Evolutionary conservation across 2,797 vertebrate species (phyloP).

Genomic region (Typhlichthys subterraneus): DNA sequence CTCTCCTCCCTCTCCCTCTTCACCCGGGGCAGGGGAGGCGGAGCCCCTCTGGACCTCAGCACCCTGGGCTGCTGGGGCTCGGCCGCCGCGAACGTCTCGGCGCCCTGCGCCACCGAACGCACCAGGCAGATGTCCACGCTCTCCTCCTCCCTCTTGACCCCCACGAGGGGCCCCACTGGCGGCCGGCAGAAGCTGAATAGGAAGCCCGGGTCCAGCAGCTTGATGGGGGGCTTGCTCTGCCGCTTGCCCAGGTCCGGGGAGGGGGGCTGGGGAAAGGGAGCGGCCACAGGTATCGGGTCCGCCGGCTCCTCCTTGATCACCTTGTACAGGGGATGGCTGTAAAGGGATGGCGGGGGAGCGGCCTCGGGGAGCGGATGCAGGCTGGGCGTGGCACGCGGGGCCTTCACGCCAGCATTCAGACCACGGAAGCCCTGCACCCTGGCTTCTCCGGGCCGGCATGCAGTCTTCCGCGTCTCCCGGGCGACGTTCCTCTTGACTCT

Average conservation of each 20-base stretch:
- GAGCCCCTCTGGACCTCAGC: slow-evolving; percentile 51
- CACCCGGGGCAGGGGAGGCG: slow-evolving; percentile 43
- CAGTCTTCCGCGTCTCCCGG: slow-evolving; percentile 30
- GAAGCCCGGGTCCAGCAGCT: slow-evolving; percentile 82
- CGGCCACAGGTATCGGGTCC: slow-evolving; percentile 72
- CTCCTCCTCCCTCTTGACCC: slow-evolving; percentile 80
- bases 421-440: slow-evolving; percentile 35
- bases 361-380: slow-evolving; percentile 49
- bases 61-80: slow-evolving; percentile 50
- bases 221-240: slow-evolving; percentile 83
- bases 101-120: slow-evolving; percentile 67
- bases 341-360: slow-evolving; percentile 51
- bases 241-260: slow-evolving; percentile 79
- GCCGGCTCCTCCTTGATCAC: slow-evolving; percentile 82
- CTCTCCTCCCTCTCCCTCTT: slow-evolving; percentile 67
- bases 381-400: slow-evolving; percentile 33
- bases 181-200: slow-evolving; percentile 81
- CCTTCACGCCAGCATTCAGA: slow-evolving; percentile 10
- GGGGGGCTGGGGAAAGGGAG: slow-evolving; percentile 63
- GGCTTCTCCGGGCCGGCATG: slow-evolving; percentile 41
- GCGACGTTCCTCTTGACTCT: slow-evolving; percentile 38
- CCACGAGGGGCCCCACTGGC: slow-evolving; percentile 58
- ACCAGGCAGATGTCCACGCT: slow-evolving; percentile 80
- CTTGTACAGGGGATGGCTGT: slow-evolving; percentile 75
- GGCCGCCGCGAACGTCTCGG: slow-evolving; percentile 39